phyloP scores from a whole-genome alignment of 2,888 invertebrate species.

The Tiliacea aurago region DNA sequence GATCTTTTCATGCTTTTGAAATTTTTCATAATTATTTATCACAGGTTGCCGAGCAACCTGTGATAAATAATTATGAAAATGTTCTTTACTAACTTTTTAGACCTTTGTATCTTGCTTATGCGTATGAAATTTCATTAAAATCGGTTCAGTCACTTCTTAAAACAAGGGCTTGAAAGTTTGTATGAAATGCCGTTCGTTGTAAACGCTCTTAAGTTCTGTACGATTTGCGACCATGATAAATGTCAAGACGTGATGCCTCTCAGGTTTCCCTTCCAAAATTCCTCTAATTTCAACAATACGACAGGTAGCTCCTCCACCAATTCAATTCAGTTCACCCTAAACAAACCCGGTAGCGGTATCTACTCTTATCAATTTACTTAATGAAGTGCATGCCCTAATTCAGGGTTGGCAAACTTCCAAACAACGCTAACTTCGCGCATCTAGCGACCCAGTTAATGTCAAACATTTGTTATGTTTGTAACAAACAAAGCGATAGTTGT shows the following conservation, averaged over 20 bases:
- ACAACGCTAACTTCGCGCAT: constrained; percentile 56
- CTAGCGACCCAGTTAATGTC: constrained; percentile 61
- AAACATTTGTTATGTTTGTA: constrained; percentile 58
- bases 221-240: too few relatives aligned
- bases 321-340: constrained; percentile 45
- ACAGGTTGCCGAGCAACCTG: neutral
- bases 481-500: constrained; percentile 39
- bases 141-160: too few relatives aligned
- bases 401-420: constrained; percentile 73
- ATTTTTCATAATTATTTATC: neutral
- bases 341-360: constrained; percentile 59
- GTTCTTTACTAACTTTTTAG: too few relatives aligned
- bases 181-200: too few relatives aligned
- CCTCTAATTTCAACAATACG: neutral
- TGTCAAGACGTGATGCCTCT: too few relatives aligned
- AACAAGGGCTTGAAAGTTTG: too few relatives aligned
- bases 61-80: too few relatives aligned
- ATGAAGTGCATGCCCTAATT: constrained; percentile 78
- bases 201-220: too few relatives aligned
- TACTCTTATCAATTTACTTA: constrained; percentile 79
- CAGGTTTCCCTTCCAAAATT: too few relatives aligned
- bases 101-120: too few relatives aligned
- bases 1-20: neutral
- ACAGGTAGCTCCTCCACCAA: neutral
- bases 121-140: too few relatives aligned